phyloP scores from a whole-genome alignment of 2,888 invertebrate species.

The Coremacera marginata region DNA sequence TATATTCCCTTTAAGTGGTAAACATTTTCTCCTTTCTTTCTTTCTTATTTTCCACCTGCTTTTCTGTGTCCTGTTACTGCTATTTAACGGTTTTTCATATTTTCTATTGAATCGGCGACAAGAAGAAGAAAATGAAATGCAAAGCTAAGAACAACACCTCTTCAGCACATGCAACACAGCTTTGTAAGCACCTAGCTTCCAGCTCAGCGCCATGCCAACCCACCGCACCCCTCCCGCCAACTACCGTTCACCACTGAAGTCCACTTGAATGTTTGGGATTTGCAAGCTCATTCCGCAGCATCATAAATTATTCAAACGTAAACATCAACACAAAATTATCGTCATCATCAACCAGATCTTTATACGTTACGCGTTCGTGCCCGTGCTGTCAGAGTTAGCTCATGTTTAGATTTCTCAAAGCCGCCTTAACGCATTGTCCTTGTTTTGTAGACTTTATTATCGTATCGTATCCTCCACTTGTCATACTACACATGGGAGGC shows the following conservation, averaged over 20 bases:
- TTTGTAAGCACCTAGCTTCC: neutral
- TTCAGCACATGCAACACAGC: neutral
- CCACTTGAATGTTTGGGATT: constrained; percentile 13
- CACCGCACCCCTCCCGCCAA: neutral
- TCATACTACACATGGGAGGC: neutral
- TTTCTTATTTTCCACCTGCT: neutral
- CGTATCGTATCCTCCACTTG: neutral
- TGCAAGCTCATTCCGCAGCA: constrained; percentile 50
- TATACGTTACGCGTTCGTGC: neutral
- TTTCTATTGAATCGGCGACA: neutral
- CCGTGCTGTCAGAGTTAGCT: neutral
- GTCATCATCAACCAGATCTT: neutral
- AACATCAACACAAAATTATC: constrained; percentile 59
- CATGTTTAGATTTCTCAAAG: constrained; percentile 1
- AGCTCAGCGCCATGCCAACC: neutral
- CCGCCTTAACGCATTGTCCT: constrained; percentile 12
- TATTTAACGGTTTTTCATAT: neutral
- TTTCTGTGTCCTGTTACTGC: constrained; percentile 13
- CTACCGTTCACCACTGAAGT: neutral
- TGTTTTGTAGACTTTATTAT: constrained; percentile 18
- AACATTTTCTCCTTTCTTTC: neutral
- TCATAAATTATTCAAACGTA: constrained; percentile 67
- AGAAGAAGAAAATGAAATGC: neutral
- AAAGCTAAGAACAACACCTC: neutral
- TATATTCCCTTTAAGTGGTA: constrained; percentile 63